Conservation (phyloP, 2,888 invertebrate species). For the Laspeyria flexula region DNA sequence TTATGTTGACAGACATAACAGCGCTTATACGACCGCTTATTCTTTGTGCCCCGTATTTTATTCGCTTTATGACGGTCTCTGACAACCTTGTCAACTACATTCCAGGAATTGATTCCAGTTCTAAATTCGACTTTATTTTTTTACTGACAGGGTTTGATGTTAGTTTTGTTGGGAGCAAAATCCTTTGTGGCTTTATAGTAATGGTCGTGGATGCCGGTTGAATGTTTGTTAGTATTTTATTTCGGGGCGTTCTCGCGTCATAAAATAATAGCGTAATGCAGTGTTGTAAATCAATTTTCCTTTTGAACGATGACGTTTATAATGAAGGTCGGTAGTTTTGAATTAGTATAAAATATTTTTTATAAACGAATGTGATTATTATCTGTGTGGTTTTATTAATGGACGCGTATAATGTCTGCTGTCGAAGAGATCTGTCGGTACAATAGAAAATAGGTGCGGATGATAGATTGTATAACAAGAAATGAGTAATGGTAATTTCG, state of each 20-base stretch:
- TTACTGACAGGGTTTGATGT: conserved; percentile 28
- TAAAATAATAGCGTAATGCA: conserved; percentile 85
- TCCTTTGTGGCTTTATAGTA: conserved; percentile 62
- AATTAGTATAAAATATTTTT: conserved; percentile 69
- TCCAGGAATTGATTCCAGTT: conserved; percentile 16
- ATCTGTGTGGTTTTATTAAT: conserved; percentile 64
- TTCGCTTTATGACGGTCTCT: conserved; percentile 84
- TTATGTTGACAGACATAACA: conserved; percentile 86
- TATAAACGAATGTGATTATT: conserved; percentile 65
- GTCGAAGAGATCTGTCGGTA: conserved; percentile 32
- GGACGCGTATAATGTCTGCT: conserved; percentile 46
- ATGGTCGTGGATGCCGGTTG: conserved; percentile 84
- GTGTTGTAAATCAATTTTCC: conserved; percentile 83
- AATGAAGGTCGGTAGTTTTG: conserved; percentile 78
- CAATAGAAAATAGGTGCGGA: conserved; percentile 22
- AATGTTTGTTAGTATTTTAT: conserved; percentile 86
- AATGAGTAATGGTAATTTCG: conserved; percentile 17
- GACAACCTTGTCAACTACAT: conserved; percentile 50
- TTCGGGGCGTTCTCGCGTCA: conserved; percentile 84
- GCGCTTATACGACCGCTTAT: conserved; percentile 85
- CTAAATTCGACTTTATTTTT: conserved; percentile 51
- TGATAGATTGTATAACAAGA: conserved; percentile 27
- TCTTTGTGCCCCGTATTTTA: conserved; percentile 86
- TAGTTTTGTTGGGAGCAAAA: conserved; percentile 20
- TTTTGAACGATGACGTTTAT: conserved; percentile 81